Evolutionary conservation across 2,888 invertebrate genomes (phyloP).

Genomic region (Lathronympha strigana): DNA sequence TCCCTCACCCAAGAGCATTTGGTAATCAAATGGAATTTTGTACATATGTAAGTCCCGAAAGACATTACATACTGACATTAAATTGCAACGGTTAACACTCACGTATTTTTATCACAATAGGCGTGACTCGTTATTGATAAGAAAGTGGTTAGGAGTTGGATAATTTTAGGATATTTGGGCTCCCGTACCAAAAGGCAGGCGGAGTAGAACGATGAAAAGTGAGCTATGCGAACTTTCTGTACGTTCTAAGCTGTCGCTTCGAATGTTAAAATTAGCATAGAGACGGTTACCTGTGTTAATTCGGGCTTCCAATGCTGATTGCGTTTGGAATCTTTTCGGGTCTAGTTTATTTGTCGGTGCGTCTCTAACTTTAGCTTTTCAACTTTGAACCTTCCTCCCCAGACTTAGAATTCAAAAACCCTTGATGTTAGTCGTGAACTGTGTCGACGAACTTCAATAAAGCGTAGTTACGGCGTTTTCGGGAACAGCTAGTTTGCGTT

Average conservation of each 20-base stretch:
- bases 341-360: slow-evolving; percentile 31
- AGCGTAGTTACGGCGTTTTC: slow-evolving; percentile 8
- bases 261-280: slow-evolving; percentile 37
- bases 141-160: no score
- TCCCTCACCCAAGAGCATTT: no score
- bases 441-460: slow-evolving; percentile 8
- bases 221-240: neutral
- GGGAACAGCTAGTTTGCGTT: slow-evolving; percentile 1
- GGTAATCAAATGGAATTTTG: no score
- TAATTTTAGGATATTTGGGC: no score
- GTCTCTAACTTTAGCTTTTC: neutral
- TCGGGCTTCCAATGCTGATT: slow-evolving; percentile 32
- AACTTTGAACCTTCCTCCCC: neutral
- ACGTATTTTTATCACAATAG: no score
- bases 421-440: neutral
- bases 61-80: no score
- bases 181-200: no score
- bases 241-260: neutral
- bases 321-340: slow-evolving; percentile 34
- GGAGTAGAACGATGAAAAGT: no score
- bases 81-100: no score
- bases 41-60: no score
- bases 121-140: no score
- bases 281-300: slow-evolving; percentile 39
- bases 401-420: neutral